Percentiles rank a stretch among this genome's conserved stretches.
Evolutionary conservation across 2,888 invertebrate species (phyloP).

Genomic region (Pachydiplax longipennis): DNA sequence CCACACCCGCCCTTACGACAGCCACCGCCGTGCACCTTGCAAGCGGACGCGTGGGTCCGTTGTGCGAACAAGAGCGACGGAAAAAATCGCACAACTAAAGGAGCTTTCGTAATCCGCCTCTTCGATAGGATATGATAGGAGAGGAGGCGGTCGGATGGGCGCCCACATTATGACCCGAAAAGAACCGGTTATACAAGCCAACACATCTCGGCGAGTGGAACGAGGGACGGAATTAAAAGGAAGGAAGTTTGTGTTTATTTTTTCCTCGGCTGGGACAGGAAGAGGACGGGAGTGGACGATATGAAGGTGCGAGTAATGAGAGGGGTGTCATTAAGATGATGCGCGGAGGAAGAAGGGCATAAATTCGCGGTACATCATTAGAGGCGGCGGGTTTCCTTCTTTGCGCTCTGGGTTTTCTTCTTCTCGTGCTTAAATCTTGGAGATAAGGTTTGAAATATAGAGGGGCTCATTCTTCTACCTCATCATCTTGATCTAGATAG

Average conservation of each 20-base stretch:
- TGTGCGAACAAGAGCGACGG: background rate
- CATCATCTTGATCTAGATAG: no score
- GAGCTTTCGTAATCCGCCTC: background rate
- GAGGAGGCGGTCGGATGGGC: background rate
- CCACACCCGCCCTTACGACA: background rate
- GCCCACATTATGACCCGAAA: constrained; percentile 42
- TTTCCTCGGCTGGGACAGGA: background rate
- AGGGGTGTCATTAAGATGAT: background rate
- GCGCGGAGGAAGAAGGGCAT: background rate
- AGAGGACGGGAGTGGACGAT: background rate
- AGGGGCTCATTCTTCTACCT: no score
- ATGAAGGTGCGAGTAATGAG: background rate
- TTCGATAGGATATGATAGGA: background rate
- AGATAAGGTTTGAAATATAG: no score
- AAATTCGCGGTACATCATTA: background rate
- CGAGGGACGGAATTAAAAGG: background rate
- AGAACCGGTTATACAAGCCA: constrained; percentile 23
- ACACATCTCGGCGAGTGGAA: background rate
- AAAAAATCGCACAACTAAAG: background rate
- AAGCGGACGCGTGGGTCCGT: background rate
- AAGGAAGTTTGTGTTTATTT: background rate
- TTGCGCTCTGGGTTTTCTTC: no score
- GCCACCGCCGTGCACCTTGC: background rate
- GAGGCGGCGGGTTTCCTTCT: no score
- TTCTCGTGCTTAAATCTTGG: no score